These are phyloP conservation scores for Galerucella calmariensis DNA, from an alignment of 2,888 invertebrate genomes.

Conservation along the genomic window DNA sequence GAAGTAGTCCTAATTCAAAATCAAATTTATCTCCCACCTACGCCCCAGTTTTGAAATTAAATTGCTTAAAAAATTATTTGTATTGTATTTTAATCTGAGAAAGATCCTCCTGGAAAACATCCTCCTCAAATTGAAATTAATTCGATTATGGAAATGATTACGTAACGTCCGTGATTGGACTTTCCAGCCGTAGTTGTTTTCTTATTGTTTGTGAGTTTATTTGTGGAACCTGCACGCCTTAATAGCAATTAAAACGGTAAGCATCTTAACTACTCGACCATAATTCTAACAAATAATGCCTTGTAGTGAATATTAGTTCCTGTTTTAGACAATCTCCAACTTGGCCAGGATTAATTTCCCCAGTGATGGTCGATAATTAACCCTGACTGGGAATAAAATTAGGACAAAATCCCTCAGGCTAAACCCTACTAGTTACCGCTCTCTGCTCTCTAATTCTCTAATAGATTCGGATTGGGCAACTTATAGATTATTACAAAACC, in stretches of 20 bases:
- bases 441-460: slow-evolving; percentile 25
- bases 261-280: slow-evolving; percentile 37
- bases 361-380: slow-evolving; percentile 35
- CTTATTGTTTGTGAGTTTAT: too few species aligned
- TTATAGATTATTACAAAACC: slow-evolving; percentile 24
- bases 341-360: slow-evolving; percentile 32
- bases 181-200: not conserved
- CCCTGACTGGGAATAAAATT: slow-evolving; percentile 33
- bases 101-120: too few species aligned
- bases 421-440: slow-evolving; percentile 18
- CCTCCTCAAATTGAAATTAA: too few species aligned
- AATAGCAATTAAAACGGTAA: slow-evolving; percentile 29
- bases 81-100: too few species aligned
- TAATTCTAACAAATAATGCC: slow-evolving; percentile 41
- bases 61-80: too few species aligned
- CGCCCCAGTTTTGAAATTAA: too few species aligned
- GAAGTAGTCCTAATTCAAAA: too few species aligned
- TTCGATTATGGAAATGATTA: too few species aligned
- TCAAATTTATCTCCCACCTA: too few species aligned
- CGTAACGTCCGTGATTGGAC: not conserved
- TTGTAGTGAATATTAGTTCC: slow-evolving; percentile 42
- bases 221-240: not conserved
- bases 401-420: slow-evolving; percentile 29
- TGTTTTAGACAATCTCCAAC: slow-evolving; percentile 31
- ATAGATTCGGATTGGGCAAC: slow-evolving; percentile 30